Evolutionary conservation across 2,888 invertebrate genomes (phyloP).

Genomic region (Schizaphis graminum): DNA sequence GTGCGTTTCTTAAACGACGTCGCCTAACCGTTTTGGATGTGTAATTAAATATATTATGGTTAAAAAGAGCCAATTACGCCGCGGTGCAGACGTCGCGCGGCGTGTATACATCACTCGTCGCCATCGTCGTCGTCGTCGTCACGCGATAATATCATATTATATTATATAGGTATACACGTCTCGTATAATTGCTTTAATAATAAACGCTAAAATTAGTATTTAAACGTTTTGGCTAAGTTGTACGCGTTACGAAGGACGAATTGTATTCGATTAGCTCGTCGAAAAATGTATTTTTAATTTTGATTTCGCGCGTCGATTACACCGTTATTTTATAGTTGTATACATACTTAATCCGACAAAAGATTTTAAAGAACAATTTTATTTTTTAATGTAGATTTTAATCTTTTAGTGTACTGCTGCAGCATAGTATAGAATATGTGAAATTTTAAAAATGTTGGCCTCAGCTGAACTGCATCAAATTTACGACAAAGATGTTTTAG

Average conservation of each 20-base stretch:
- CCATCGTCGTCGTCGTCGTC: neutral
- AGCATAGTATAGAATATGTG: neutral
- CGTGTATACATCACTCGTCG: constrained; percentile 1
- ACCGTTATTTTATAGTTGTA: neutral
- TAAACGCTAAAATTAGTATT: constrained; percentile 41
- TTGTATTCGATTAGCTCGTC: neutral
- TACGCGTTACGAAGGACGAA: neutral
- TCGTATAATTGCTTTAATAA: constrained; percentile 37
- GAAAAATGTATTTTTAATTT: neutral
- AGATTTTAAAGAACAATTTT: neutral
- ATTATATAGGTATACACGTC: neutral
- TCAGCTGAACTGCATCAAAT: neutral
- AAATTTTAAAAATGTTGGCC: neutral
- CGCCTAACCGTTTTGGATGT: constrained; percentile 50
- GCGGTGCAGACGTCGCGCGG: neutral
- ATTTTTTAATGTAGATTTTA: neutral
- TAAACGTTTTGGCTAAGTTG: neutral
- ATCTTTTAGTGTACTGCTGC: neutral
- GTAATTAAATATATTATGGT: constrained; percentile 16
- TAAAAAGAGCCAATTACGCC: constrained; percentile 42
- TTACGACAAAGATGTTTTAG: neutral
- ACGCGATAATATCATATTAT: neutral
- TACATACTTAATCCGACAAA: neutral
- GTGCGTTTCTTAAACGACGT: constrained; percentile 43
- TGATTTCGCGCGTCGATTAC: neutral